These are phyloP conservation scores for Prionailurus bengalensis DNA, from an alignment of 2,113 vertebrate genomes.

Conservation along the genomic window DNA sequence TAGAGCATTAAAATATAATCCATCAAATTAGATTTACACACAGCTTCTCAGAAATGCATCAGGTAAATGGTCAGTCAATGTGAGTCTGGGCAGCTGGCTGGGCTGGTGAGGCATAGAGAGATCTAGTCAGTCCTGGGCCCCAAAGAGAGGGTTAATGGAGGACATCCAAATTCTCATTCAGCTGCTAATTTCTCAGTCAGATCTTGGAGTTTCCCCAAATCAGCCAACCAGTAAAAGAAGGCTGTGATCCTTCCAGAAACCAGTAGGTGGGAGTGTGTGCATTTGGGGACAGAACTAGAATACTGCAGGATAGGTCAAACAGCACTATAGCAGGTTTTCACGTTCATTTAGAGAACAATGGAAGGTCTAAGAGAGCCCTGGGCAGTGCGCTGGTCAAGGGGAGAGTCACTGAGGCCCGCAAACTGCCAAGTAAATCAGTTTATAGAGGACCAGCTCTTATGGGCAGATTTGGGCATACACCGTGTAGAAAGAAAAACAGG, in stretches of 20 bases:
- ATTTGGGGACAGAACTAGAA: not conserved
- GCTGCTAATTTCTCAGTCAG: not conserved
- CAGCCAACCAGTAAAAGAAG: not conserved
- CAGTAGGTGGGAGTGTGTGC: conserved; percentile 53
- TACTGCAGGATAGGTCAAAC: no score
- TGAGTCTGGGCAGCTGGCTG: conserved; percentile 12
- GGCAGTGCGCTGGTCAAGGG: not conserved
- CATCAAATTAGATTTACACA: conserved; percentile 23
- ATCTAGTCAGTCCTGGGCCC: not conserved
- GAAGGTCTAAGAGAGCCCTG: not conserved
- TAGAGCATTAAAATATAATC: conserved; percentile 42
- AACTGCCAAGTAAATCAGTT: not conserved
- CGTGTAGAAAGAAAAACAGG: not conserved
- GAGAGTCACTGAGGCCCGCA: not conserved
- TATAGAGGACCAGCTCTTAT: not conserved
- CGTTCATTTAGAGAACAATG: not conserved
- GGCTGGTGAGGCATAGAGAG: not conserved
- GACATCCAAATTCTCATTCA: not conserved
- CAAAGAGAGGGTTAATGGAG: not conserved
- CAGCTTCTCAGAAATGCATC: conserved; percentile 24
- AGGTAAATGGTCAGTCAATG: not conserved
- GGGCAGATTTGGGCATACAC: not conserved
- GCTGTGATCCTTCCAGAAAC: conserved; percentile 39
- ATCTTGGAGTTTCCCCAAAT: not conserved
- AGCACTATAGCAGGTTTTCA: not conserved